phyloP scores from a whole-genome alignment of 2,113 vertebrate species.

The Elephas maximus region DNA sequence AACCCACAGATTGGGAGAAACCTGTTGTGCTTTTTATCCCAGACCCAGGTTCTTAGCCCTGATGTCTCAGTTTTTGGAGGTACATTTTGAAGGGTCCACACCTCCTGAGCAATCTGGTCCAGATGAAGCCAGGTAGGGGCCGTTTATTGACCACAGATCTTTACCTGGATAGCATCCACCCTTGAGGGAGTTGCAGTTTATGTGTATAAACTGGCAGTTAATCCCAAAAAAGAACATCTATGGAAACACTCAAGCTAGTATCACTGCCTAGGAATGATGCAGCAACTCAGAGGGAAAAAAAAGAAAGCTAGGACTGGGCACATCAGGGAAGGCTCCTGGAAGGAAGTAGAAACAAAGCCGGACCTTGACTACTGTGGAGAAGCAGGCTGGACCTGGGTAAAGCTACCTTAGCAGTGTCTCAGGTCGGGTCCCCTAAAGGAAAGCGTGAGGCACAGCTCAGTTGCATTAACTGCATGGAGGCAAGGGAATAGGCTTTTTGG shows the following conservation, averaged over 20 bases:
- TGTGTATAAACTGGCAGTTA: neutral
- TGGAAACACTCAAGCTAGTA: neutral
- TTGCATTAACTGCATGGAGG: neutral
- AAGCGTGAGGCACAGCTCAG: too few relatives aligned
- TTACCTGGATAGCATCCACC: fast-evolving
- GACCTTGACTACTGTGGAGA: neutral
- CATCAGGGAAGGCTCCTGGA: neutral
- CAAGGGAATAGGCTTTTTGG: neutral
- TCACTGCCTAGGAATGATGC: neutral
- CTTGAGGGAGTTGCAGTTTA: neutral
- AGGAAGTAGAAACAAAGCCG: neutral
- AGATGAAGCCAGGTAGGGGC: neutral
- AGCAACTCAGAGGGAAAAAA: neutral
- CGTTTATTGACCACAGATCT: neutral
- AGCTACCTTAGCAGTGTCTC: neutral
- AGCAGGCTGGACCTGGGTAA: neutral
- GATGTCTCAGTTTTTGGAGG: neutral
- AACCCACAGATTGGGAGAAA: neutral
- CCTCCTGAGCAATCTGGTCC: neutral
- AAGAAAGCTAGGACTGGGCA: neutral
- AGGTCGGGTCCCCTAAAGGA: neutral
- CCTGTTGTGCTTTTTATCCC: neutral
- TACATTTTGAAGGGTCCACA: neutral
- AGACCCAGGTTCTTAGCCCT: neutral
- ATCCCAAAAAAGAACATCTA: neutral